A percentile compares a stretch with the other conserved stretches of the same genome.
These are phyloP conservation scores for Anoplolepis gracilipes DNA, from an alignment of 1,140 invertebrate species.

Conservation along the genomic window DNA sequence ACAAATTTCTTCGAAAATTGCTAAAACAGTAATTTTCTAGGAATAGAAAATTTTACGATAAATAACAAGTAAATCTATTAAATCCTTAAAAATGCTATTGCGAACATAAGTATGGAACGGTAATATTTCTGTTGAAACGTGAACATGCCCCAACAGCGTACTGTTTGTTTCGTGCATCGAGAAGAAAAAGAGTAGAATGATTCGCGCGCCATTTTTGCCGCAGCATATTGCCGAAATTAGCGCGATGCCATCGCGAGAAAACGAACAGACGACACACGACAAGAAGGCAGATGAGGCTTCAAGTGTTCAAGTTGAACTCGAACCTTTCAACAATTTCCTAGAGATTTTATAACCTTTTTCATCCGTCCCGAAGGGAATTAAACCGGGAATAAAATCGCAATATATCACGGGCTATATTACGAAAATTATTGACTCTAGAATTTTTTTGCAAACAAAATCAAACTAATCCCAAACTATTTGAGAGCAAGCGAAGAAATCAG, in stretches of 20 bases:
- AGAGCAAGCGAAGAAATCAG: too few relatives aligned
- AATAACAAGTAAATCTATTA: not conserved
- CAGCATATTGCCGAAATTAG: conserved; percentile 51
- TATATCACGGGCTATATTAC: not conserved
- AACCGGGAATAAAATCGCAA: not conserved
- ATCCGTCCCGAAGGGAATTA: not conserved
- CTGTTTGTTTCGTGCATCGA: conserved; percentile 13
- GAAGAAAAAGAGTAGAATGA: conserved; percentile 16
- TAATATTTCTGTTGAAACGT: not conserved
- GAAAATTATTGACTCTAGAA: not conserved
- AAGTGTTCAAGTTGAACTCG: not conserved
- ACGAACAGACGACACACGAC: not conserved
- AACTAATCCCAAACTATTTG: too few relatives aligned
- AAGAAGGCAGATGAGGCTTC: not conserved
- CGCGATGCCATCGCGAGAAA: conserved; percentile 40
- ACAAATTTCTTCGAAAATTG: not conserved
- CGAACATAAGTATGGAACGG: not conserved
- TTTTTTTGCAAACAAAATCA: not conserved
- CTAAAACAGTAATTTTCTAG: not conserved
- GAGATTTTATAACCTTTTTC: not conserved
- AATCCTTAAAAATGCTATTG: not conserved
- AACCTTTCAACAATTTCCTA: not conserved
- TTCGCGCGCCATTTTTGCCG: conserved; percentile 36
- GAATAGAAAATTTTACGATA: not conserved
- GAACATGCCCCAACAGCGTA: not conserved